phyloP scores from a whole-genome alignment of 1,140 invertebrate genomes.

The Zaprionus camerounensis region DNA sequence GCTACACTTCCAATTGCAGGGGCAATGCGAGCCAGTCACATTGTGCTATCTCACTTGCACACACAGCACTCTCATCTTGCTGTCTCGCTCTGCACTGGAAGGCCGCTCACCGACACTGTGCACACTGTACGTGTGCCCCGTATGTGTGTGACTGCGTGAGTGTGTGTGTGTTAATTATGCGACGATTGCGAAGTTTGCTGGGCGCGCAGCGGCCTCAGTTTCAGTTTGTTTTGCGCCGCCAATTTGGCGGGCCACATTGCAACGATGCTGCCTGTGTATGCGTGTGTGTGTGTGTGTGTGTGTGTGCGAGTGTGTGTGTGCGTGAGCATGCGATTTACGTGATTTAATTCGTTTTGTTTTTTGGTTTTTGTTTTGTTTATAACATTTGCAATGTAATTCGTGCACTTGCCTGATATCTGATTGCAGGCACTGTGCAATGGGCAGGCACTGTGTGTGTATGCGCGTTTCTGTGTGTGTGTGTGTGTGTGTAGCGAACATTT shows the following conservation, averaged over 20 bases:
- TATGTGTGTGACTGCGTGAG: background rate
- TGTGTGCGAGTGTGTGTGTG: constrained; percentile 11
- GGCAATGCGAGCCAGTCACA: constrained; percentile 22
- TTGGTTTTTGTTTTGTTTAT: constrained; percentile 40
- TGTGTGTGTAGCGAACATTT: too few relatives aligned
- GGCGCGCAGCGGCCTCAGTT: constrained; percentile 48
- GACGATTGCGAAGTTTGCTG: constrained; percentile 35
- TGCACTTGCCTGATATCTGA: constrained; percentile 5
- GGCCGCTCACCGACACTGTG: constrained; percentile 60
- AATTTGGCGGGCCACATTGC: constrained; percentile 62
- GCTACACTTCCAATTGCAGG: constrained; percentile 59
- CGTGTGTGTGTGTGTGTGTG: constrained; percentile 22
- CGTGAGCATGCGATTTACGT: constrained; percentile 35
- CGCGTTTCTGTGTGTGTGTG: too few relatives aligned
- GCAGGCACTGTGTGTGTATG: too few relatives aligned
- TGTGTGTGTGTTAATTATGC: constrained; percentile 56
- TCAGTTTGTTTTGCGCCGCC: constrained; percentile 76
- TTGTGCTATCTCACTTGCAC: constrained; percentile 26
- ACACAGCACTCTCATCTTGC: background rate
- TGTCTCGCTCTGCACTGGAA: constrained; percentile 53
- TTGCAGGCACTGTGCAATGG: constrained; percentile 2
- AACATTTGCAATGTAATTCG: constrained; percentile 2
- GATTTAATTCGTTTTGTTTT: constrained; percentile 41
- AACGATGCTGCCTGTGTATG: constrained; percentile 13
- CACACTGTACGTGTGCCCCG: constrained; percentile 54